Base-by-base conservation (phyloP, 1,140 invertebrate species). In the Philopotamus ludificatus region DNA sequence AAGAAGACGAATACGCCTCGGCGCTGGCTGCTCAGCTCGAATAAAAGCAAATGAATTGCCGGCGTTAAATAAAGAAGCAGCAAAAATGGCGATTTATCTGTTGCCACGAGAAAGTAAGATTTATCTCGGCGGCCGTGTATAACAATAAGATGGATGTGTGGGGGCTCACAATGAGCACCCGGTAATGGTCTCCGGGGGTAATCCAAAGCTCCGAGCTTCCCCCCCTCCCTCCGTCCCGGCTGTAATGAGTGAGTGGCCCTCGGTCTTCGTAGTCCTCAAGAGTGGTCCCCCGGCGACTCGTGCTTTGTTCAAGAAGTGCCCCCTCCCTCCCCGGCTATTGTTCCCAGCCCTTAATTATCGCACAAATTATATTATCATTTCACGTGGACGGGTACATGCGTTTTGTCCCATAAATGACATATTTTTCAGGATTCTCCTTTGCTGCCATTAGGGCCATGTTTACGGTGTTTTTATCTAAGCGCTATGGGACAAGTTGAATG, bases 111-210 rank as follows among this genome's bases (percentile, higher is more conserved):
- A 47, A 47, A 47, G 44, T 47, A 47, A 47, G 44, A 47, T 47
- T 47, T 47, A 47, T 20, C 44, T 47, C 44, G 4, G 28, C 4
- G 4, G 28, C 4, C 4, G 44, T 47, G 44, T 47, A 47, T 20
- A 47, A 47, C 44, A 47, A 47, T 47, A 47, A 47, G 44, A 47
- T 47, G 44, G 44, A 47, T 47, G 44, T 47, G 15, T 39, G 44
- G 44, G 44, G 44, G 44, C 44, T 7, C 44, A 47, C 44, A 47
- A 47, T 47, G 44, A 16, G 44, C 8, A 47, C 18, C 15, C 44
- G 8, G 44, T 47, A 47, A 47, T 47, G 44, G 44, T 47, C 44
- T 47, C 18, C 44, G 15, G 28, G 44, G 44, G 18, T 47, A 47
- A 47, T 47, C 34, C 34, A 39, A 39, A n/a, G n/a, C n/a, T n/a